Evolutionary conservation across 2,113 vertebrate species (phyloP).

Genomic region (Deroptyus accipitrinus): DNA sequence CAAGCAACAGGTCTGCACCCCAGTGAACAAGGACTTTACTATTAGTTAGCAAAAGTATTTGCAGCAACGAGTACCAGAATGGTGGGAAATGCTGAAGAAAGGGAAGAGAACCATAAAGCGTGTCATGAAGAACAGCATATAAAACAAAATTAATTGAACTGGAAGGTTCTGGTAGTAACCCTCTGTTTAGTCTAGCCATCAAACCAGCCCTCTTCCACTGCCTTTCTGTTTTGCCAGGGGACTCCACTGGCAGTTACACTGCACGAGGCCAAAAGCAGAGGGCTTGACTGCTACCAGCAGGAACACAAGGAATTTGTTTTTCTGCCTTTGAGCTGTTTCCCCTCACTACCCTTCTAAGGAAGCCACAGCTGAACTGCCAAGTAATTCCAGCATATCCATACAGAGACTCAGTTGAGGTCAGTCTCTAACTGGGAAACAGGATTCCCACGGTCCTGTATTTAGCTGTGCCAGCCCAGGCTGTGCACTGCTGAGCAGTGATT

Average conservation of each 20-base stretch:
- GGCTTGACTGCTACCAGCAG: neutral
- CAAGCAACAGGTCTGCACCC: neutral
- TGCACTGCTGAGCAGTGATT: neutral
- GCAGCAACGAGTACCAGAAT: neutral
- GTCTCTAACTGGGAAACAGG: neutral
- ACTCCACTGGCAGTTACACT: neutral
- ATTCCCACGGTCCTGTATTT: conserved; percentile 60
- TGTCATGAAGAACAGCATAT: neutral
- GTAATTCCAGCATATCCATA: conserved; percentile 11
- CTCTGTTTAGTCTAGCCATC: neutral
- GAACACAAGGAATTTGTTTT: neutral
- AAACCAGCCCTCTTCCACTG: neutral
- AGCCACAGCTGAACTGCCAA: neutral
- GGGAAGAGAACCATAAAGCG: neutral
- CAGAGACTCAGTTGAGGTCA: neutral
- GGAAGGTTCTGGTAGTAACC: neutral
- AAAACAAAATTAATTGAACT: neutral
- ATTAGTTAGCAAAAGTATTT: neutral
- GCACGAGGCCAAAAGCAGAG: neutral
- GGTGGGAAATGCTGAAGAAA: neutral
- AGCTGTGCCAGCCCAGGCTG: neutral
- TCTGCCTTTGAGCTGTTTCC: neutral
- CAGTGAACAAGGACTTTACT: neutral
- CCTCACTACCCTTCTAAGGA: conserved; percentile 1
- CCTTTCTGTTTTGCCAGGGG: neutral